These are phyloP conservation scores for Suillia variegata DNA, from an alignment of 2,888 invertebrate species.

Conservation along the genomic window DNA sequence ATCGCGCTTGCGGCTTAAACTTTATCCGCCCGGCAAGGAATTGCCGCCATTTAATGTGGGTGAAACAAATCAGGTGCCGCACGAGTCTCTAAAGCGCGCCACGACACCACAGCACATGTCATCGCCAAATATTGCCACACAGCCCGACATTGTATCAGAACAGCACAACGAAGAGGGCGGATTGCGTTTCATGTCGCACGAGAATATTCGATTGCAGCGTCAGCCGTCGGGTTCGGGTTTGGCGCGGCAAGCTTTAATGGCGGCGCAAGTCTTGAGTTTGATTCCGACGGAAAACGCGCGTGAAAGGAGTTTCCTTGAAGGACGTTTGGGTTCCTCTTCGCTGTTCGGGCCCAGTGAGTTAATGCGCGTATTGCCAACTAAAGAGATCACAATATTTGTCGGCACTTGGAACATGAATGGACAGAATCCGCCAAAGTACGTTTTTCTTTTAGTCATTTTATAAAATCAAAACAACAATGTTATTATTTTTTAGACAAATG, in stretches of 20 bases:
- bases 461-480: conserved; percentile 4
- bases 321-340: conserved; percentile 79
- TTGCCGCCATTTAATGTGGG: conserved; percentile 33
- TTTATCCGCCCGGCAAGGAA: conserved; percentile 58
- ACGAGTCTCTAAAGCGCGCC: conserved; percentile 40
- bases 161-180: conserved; percentile 38
- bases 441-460: not conserved
- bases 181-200: conserved; percentile 56
- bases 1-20: conserved; percentile 57
- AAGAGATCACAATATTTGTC: conserved; percentile 85
- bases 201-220: conserved; percentile 52
- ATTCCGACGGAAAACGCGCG: conserved; percentile 83
- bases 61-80: not conserved
- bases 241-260: conserved; percentile 75
- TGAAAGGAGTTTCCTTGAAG: conserved; percentile 81
- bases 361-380: conserved; percentile 82
- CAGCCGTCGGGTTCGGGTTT: conserved; percentile 48
- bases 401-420: conserved; percentile 99
- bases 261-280: conserved; percentile 79
- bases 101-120: conserved; percentile 59
- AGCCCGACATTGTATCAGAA: conserved; percentile 38
- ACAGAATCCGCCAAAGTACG: conserved; percentile 79
- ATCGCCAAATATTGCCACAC: conserved; percentile 58
- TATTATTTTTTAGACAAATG: conserved; percentile 68
- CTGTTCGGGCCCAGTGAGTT: conserved; percentile 84